Evolutionary conservation across 2,888 invertebrate species (phyloP).

Genomic region (Apantesis nais): DNA sequence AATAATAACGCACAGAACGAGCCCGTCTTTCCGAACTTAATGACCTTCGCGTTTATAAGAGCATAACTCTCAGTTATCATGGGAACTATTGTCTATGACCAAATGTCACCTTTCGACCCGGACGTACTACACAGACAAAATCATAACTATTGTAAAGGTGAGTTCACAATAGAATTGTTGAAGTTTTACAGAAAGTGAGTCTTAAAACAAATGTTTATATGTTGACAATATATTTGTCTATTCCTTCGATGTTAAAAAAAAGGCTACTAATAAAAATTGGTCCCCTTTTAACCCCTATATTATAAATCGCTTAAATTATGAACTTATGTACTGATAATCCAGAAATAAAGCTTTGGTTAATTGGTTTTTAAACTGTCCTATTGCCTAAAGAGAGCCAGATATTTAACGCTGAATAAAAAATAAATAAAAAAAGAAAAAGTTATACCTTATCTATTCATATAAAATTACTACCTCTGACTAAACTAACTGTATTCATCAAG

Average conservation of each 20-base stretch:
- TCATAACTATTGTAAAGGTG: slow-evolving; percentile 11
- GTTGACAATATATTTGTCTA: too few relatives aligned
- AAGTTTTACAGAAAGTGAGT: background rate
- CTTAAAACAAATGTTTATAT: background rate
- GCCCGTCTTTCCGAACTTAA: slow-evolving; percentile 2
- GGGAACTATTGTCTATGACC: slow-evolving; percentile 25
- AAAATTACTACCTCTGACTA: too few relatives aligned
- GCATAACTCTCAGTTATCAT: slow-evolving; percentile 17
- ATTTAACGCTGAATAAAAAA: too few relatives aligned
- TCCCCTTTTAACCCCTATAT: background rate
- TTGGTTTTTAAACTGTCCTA: too few relatives aligned
- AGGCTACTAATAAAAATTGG: background rate
- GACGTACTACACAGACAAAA: slow-evolving; percentile 34
- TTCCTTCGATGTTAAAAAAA: too few relatives aligned
- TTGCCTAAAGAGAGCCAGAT: too few relatives aligned
- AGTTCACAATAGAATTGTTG: background rate
- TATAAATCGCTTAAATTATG: too few relatives aligned
- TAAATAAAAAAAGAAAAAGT: too few relatives aligned
- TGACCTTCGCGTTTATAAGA: slow-evolving; percentile 16
- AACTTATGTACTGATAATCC: too few relatives aligned
- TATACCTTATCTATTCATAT: too few relatives aligned
- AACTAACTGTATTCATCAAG: too few relatives aligned
- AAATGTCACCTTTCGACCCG: slow-evolving; percentile 48
- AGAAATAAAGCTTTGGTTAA: background rate
- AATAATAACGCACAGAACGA: slow-evolving; percentile 13